Evolutionary conservation across 2,113 vertebrate genomes (phyloP).

Genomic region (Fukomys damarensis): DNA sequence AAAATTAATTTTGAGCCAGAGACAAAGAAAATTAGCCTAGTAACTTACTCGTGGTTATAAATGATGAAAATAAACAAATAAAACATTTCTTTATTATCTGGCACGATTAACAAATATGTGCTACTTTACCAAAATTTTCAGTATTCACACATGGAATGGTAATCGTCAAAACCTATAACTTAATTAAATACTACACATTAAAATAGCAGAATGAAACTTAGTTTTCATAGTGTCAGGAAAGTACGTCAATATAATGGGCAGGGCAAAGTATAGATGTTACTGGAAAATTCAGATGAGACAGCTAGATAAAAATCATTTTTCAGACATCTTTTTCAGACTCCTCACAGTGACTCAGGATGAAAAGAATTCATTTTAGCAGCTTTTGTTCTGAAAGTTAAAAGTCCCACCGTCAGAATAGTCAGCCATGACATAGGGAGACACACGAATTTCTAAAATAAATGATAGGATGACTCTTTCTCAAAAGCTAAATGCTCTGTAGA

Average conservation of each 20-base stretch:
- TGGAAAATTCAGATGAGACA: constrained; percentile 42
- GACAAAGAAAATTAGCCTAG: neutral
- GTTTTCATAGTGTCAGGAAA: constrained; percentile 33
- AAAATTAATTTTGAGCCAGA: constrained; percentile 55
- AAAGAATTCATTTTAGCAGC: constrained; percentile 17
- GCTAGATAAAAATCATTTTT: constrained; percentile 52
- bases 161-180: constrained; percentile 50
- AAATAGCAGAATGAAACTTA: constrained; percentile 9
- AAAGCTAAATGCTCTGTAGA: neutral
- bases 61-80: constrained; percentile 43
- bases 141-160: neutral
- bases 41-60: constrained; percentile 39
- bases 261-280: neutral
- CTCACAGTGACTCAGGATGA: neutral
- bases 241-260: neutral
- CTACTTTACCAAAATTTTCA: constrained; percentile 27
- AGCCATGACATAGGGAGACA: neutral
- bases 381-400: constrained; percentile 36
- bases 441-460: constrained; percentile 41
- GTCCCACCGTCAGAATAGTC: neutral
- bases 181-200: constrained; percentile 46
- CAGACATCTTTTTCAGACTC: constrained; percentile 9
- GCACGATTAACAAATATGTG: constrained; percentile 20
- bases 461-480: neutral
- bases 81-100: constrained; percentile 37